Evolutionary conservation across 2,888 invertebrate species (phyloP).

Genomic region (Microplitis deprimator): DNA sequence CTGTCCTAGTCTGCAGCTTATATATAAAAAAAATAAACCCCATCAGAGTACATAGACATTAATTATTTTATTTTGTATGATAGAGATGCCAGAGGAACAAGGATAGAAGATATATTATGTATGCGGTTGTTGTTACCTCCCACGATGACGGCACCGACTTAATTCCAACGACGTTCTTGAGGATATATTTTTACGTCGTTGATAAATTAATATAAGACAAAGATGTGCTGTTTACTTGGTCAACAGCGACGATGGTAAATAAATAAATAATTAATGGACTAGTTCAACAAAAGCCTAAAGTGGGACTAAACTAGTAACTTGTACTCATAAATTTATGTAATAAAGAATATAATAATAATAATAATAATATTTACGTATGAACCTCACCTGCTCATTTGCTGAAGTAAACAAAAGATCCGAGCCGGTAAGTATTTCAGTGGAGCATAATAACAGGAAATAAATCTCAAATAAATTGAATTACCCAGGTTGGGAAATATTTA

Average conservation of each 20-base stretch:
- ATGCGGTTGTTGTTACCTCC: neutral
- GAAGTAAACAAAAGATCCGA: no score
- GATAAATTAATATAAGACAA: neutral
- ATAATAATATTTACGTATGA: neutral
- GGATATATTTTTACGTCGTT: constrained; percentile 22
- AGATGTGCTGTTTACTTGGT: neutral
- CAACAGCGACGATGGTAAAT: neutral
- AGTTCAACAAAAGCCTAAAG: neutral
- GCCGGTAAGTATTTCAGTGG: no score
- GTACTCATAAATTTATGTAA: no score
- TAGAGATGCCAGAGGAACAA: neutral
- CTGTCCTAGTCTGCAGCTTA: neutral
- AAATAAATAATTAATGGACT: neutral
- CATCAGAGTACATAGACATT: neutral
- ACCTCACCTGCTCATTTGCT: neutral
- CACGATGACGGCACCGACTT: neutral
- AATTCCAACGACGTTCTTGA: constrained; percentile 19
- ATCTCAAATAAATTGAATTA: neutral
- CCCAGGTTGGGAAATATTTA: neutral
- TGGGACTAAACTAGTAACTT: neutral
- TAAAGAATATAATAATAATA: neutral
- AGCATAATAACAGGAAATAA: no score
- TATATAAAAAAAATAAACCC: neutral
- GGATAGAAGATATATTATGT: neutral
- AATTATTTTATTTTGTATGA: neutral